phyloP scores from a whole-genome alignment of 2,797 vertebrate species.

The Hybognathus amarus region DNA sequence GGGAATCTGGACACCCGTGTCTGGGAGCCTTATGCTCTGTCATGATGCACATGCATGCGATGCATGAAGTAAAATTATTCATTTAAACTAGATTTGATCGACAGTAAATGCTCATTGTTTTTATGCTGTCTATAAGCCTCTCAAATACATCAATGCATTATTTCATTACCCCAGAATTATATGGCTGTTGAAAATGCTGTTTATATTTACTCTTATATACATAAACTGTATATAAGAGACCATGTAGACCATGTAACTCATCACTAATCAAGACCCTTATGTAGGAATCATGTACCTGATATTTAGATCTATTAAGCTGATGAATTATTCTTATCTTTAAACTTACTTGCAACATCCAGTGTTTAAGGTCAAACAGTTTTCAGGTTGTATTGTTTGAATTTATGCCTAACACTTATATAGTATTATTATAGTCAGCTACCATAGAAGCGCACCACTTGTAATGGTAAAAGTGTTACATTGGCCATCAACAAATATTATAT shows the following conservation, averaged over 20 bases:
- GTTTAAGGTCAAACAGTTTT: not conserved
- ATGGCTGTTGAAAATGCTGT: not conserved
- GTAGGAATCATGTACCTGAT: not conserved
- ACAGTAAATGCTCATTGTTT: not conserved
- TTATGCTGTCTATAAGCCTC: not conserved
- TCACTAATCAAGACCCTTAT: not conserved
- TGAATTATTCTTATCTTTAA: not conserved
- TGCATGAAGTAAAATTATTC: not conserved
- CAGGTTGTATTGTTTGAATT: not conserved
- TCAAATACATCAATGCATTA: not conserved
- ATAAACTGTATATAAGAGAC: not conserved
- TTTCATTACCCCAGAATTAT: not conserved
- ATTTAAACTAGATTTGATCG: not conserved
- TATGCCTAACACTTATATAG: not conserved
- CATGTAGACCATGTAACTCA: not conserved
- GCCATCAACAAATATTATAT: not conserved
- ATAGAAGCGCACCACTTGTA: not conserved
- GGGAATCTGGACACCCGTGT: slow-evolving; percentile 28
- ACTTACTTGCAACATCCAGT: not conserved
- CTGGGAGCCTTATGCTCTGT: slow-evolving; percentile 21
- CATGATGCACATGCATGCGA: slow-evolving; percentile 32
- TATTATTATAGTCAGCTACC: not conserved
- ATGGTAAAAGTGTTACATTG: too few relatives aligned
- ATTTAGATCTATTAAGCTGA: not conserved
- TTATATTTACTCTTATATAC: not conserved